These are phyloP conservation scores for Drosophila affinis DNA, from an alignment of 2,888 invertebrate genomes.

Conservation along the genomic window DNA sequence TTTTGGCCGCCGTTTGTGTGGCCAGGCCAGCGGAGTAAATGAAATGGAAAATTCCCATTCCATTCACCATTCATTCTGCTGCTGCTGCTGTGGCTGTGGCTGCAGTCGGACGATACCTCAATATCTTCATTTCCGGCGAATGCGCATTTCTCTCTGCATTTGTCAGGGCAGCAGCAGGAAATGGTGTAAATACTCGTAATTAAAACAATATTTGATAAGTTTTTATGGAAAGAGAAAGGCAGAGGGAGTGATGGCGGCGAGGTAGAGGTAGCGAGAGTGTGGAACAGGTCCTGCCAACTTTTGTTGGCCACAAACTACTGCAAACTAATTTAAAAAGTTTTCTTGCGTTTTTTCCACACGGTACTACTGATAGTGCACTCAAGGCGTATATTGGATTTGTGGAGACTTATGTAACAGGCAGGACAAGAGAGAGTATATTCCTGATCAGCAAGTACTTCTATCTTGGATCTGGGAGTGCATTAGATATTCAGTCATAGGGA, in stretches of 20 bases:
- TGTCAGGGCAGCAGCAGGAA: conserved; percentile 3
- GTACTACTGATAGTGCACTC: not conserved
- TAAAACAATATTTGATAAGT: conserved; percentile 22
- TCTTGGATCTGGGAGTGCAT: not conserved
- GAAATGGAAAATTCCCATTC: conserved; percentile 75
- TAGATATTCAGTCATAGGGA: too few relatives aligned
- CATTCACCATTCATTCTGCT: conserved; percentile 7
- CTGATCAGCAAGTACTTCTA: not conserved
- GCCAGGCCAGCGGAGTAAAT: conserved; percentile 67
- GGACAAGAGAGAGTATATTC: not conserved
- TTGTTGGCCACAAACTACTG: conserved; percentile 14
- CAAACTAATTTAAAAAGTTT: conserved; percentile 67
- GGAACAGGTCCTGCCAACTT: conserved; percentile 16
- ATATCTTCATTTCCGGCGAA: conserved; percentile 33
- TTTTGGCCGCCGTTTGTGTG: conserved; percentile 62
- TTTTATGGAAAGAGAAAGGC: not conserved
- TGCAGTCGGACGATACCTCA: conserved; percentile 15
- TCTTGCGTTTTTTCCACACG: not conserved
- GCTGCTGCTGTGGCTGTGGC: not conserved
- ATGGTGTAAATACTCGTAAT: conserved; percentile 25
- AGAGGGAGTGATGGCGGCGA: not conserved
- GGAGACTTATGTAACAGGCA: not conserved
- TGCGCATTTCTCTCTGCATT: conserved; percentile 18
- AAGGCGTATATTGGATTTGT: not conserved
- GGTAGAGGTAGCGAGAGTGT: not conserved